Evolutionary conservation across 2,113 vertebrate species (phyloP).

Genomic region (Hippoglossus stenolepis): DNA sequence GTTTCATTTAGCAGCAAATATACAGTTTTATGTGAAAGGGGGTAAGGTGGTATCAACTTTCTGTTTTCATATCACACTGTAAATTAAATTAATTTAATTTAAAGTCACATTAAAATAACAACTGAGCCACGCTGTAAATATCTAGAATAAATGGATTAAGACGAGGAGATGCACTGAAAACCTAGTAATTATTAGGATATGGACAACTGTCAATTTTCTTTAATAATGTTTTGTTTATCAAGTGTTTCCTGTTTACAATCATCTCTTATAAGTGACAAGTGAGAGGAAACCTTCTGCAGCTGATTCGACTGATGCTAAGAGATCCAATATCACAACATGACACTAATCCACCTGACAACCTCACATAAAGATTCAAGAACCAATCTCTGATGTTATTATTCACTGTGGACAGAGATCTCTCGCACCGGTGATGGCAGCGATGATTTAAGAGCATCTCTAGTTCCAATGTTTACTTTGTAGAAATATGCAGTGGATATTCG

Average conservation of each 20-base stretch:
- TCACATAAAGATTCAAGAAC: not conserved
- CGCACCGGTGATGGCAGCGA: not conserved
- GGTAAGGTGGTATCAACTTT: too few species aligned
- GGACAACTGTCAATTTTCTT: not conserved
- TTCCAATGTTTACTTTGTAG: constrained; percentile 51
- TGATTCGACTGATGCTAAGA: not conserved
- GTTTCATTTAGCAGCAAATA: too few species aligned
- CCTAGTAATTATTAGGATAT: not conserved
- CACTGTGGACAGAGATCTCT: not conserved
- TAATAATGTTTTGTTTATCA: not conserved
- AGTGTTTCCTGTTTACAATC: not conserved
- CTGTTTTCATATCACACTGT: not conserved
- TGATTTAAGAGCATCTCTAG: constrained; percentile 2
- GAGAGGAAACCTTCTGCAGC: not conserved
- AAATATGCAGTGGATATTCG: not conserved
- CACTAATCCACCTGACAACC: not conserved
- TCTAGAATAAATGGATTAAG: not conserved
- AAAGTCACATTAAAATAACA: constrained; percentile 2
- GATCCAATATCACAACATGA: constrained; percentile 13
- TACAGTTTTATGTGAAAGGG: too few species aligned
- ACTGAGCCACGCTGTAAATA: not conserved
- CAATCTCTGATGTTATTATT: not conserved
- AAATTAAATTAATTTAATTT: too few species aligned
- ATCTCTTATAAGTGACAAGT: not conserved
- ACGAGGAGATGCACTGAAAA: not conserved